These are phyloP conservation scores for Nephila pilipes DNA, from an alignment of 1,140 invertebrate genomes.

Conservation along the genomic window DNA sequence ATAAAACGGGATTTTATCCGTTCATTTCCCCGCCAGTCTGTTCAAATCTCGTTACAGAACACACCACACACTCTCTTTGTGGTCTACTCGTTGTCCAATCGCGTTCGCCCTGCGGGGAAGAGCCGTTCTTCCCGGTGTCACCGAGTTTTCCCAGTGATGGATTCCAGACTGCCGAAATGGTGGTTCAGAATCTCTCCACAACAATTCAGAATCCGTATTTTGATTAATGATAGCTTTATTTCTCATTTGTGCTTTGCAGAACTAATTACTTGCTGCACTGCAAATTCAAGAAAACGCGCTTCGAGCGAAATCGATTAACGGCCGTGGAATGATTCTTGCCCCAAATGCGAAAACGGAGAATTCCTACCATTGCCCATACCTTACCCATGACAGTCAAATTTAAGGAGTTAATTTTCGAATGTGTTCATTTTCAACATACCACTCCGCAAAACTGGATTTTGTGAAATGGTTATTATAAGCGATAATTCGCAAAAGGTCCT, in stretches of 20 bases:
- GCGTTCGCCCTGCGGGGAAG: background rate
- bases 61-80: background rate
- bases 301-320: conserved; percentile 55
- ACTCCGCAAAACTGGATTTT: conserved; percentile 43
- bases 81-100: background rate
- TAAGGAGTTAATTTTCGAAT: conserved; percentile 64
- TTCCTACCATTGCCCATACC: conserved; percentile 14
- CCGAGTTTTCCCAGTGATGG: background rate
- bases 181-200: background rate
- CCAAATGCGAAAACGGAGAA: background rate
- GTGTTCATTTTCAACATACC: conserved; percentile 37
- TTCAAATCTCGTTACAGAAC: background rate
- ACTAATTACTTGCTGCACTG: conserved; percentile 60
- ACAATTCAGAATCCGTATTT: conserved; percentile 32
- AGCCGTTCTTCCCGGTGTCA: background rate
- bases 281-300: conserved; percentile 61
- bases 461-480: conserved; percentile 46
- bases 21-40: background rate
- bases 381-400: conserved; percentile 65
- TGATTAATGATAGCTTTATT: conserved; percentile 58
- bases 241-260: conserved; percentile 41
- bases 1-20: background rate
- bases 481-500: conserved; percentile 23
- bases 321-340: conserved; percentile 40
- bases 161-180: background rate